These are phyloP conservation scores for Perca schrenkii DNA, from an alignment of 2,113 vertebrate species.

Conservation along the genomic window DNA sequence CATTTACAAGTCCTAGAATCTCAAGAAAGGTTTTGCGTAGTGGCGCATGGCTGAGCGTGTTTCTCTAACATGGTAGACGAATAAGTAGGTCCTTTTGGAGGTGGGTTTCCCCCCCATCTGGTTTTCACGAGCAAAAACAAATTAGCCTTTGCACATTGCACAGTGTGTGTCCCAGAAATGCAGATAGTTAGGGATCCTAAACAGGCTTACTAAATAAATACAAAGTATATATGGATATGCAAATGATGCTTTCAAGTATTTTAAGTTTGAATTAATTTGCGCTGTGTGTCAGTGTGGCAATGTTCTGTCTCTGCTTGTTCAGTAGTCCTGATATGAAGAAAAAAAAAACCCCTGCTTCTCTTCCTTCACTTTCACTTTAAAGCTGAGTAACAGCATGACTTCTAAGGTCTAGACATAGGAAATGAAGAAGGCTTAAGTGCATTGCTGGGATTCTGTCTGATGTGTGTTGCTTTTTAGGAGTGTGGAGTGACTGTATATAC, in stretches of 20 bases:
- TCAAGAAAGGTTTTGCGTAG: slow-evolving; percentile 38
- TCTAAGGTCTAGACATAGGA: slow-evolving; percentile 68
- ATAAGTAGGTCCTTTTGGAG: slow-evolving; percentile 20
- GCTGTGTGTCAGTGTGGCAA: background rate
- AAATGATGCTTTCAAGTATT: background rate
- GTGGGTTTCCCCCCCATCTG: slow-evolving; percentile 7
- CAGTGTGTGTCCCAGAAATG: background rate
- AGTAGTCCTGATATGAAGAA: background rate
- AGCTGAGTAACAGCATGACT: slow-evolving; percentile 35
- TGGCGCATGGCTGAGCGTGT: slow-evolving; percentile 27
- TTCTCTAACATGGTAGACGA: slow-evolving; percentile 27
- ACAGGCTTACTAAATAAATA: background rate
- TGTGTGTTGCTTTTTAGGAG: slow-evolving; percentile 66
- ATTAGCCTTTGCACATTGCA: slow-evolving; percentile 33
- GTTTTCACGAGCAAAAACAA: slow-evolving; percentile 35
- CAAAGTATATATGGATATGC: background rate
- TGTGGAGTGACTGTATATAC: slow-evolving; percentile 44
- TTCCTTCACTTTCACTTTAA: slow-evolving; percentile 34
- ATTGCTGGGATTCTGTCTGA: slow-evolving; percentile 76
- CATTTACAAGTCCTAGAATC: slow-evolving; percentile 29
- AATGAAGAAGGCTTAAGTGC: slow-evolving; percentile 74
- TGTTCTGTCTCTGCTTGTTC: background rate
- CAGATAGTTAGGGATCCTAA: background rate
- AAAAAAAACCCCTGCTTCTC: background rate
- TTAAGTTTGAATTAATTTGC: background rate